Conservation (phyloP, 1,140 invertebrate genomes). For the Platorchestia sp. region DNA sequence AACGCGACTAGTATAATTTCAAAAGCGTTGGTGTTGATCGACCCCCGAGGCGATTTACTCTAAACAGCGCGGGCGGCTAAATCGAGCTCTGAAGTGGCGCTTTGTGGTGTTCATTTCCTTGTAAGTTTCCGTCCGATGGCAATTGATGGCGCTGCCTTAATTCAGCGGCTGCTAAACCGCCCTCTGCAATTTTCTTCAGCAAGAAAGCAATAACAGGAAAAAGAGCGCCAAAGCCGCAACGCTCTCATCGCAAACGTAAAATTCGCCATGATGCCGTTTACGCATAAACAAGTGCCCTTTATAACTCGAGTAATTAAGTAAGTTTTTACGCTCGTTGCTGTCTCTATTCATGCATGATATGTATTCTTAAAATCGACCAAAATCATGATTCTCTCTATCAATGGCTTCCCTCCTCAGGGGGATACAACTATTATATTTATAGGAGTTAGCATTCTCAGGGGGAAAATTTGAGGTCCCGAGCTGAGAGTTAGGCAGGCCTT, state of each 20-base stretch:
- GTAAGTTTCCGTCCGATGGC: background rate
- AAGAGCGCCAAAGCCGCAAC: background rate
- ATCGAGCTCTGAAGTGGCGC: background rate
- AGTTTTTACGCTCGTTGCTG: background rate
- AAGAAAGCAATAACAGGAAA: background rate
- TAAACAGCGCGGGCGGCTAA: background rate
- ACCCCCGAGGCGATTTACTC: background rate
- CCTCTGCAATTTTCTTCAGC: background rate
- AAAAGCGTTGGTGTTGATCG: background rate
- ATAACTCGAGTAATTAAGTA: background rate
- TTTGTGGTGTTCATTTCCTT: background rate
- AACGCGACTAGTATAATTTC: background rate
- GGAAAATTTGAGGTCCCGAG: too few relatives aligned
- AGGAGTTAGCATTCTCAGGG: too few relatives aligned
- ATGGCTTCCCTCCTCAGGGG: too few relatives aligned
- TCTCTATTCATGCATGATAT: background rate
- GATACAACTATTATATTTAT: too few relatives aligned
- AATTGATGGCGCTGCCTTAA: background rate
- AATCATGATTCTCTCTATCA: background rate
- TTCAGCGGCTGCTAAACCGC: background rate
- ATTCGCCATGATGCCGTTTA: background rate
- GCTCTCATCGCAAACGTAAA: background rate
- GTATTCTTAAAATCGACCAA: background rate
- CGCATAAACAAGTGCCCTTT: background rate
- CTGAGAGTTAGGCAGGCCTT: too few relatives aligned